Percentiles rank a stretch among this genome's conserved stretches.
These are phyloP conservation scores for Carterocephalus palaemon DNA, from an alignment of 2,888 invertebrate genomes.

Conservation along the genomic window DNA sequence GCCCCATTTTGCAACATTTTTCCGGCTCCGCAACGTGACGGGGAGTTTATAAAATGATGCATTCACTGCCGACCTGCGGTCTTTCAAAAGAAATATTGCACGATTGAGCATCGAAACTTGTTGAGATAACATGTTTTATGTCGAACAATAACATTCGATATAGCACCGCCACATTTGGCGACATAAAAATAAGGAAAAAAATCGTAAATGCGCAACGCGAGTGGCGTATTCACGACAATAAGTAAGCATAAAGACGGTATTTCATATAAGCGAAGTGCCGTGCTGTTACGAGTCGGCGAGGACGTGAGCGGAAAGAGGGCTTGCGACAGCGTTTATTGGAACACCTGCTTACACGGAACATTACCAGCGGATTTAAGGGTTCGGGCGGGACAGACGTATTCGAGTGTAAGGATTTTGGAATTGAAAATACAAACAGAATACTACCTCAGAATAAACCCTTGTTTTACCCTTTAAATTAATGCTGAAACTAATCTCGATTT, in stretches of 20 bases:
- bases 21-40: background rate
- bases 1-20: constrained; percentile 1
- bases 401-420: background rate
- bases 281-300: constrained; percentile 55
- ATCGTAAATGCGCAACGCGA: constrained; percentile 49
- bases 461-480: no score
- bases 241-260: constrained; percentile 67
- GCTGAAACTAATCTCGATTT: no score
- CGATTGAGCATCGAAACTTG: background rate
- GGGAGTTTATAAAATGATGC: background rate
- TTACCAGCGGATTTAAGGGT: constrained; percentile 30
- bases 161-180: constrained; percentile 33
- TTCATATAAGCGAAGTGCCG: constrained; percentile 63
- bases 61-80: background rate
- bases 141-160: constrained; percentile 9
- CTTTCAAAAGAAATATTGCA: background rate
- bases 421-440: constrained; percentile 1
- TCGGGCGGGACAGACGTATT: constrained; percentile 10
- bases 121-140: background rate
- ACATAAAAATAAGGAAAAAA: constrained; percentile 43
- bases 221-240: constrained; percentile 57
- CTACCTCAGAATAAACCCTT: no score
- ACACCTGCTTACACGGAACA: constrained; percentile 56
- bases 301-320: constrained; percentile 64
- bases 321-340: constrained; percentile 55